Base-by-base conservation (phyloP, 23 tunicate genomes). In the Ascidia mentula region DNA sequence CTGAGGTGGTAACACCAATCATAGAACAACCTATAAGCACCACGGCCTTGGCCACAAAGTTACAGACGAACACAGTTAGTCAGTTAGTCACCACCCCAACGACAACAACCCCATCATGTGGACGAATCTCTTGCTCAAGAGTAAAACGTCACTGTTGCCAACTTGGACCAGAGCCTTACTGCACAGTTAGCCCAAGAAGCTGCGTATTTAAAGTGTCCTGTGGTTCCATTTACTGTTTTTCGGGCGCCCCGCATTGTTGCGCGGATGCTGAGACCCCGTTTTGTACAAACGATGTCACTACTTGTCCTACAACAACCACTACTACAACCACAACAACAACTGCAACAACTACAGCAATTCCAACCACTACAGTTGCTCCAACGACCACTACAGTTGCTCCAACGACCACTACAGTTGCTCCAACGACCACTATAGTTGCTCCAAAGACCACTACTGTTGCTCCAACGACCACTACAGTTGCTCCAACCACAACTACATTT, bases 241-340 rank as follows among this genome's bases (percentile, higher is more conserved):
- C 74, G 32, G 32, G 38, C 13, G 74, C 74, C 17, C 74, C 74
- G 74, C 32, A 32, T 70, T 70, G 74, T 30, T 70, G 74, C 37
- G 31, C 18, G 18, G 22, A 33, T 30, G 74, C 38, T 4, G 74
- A 32, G 13, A 70, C 37, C 3, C 37, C 37, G 74, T 70, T 70
- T 18, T 70, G 74, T 70, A 70, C 74, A 35, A 6, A 32, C 37
- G 74, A 70, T 36, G 38, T 18, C 7, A 2, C 38, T 28, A 36
- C 18, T 32, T 70, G 74, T 9, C 65, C 65, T 5, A 53, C 7
- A 53, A 53, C 65, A 3, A 53, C 65, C 24, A 53, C 65, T 53
- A 28, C 22, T 20, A 28, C 22, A 9, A 28, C 65, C 13, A 53
- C 65, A 9, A 53, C 28, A 28, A 26, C 65, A 53, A 28, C 22